These are phyloP conservation scores for Emmelina monodactyla DNA, from an alignment of 2,888 invertebrate genomes.

Conservation along the genomic window DNA sequence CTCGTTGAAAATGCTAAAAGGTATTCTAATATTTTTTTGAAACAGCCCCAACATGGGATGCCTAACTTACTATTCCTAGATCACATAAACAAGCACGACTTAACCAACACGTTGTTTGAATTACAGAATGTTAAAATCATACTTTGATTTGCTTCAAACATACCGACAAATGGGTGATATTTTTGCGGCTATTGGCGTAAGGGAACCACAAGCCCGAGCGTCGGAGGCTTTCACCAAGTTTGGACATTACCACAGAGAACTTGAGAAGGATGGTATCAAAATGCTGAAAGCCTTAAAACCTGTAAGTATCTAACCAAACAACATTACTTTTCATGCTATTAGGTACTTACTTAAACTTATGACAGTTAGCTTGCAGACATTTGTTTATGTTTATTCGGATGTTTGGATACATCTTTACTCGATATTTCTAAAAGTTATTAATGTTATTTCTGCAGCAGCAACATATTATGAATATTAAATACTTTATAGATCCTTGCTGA, in stretches of 20 bases:
- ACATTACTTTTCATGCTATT: too few relatives aligned
- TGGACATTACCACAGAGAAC: conserved; percentile 90
- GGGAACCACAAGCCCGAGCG: conserved; percentile 94
- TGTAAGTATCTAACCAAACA: conserved; percentile 44
- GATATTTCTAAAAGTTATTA: too few relatives aligned
- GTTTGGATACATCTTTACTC: too few relatives aligned
- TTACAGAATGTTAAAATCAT: conserved; percentile 73
- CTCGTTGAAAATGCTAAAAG: conserved; percentile 89
- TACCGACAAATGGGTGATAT: conserved; percentile 93
- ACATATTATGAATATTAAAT: too few relatives aligned
- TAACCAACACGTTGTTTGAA: not conserved
- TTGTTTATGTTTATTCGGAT: not conserved
- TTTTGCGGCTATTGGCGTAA: conserved; percentile 92
- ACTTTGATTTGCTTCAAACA: conserved; percentile 88
- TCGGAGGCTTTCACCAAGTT: conserved; percentile 95
- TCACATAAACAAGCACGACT: not conserved
- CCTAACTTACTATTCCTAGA: not conserved
- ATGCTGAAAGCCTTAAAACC: conserved; percentile 93
- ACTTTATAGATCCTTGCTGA: conserved; percentile 82
- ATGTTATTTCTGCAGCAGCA: too few relatives aligned
- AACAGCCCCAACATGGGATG: not conserved
- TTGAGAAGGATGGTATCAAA: conserved; percentile 89
- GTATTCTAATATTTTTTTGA: conserved; percentile 25
- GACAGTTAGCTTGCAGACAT: conserved; percentile 3
- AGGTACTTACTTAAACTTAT: not conserved